Evolutionary conservation across 2,888 invertebrate species (phyloP), one percentile per base, ranked within the genome.

Genomic region (Gandaritis pyraliata): DNA sequence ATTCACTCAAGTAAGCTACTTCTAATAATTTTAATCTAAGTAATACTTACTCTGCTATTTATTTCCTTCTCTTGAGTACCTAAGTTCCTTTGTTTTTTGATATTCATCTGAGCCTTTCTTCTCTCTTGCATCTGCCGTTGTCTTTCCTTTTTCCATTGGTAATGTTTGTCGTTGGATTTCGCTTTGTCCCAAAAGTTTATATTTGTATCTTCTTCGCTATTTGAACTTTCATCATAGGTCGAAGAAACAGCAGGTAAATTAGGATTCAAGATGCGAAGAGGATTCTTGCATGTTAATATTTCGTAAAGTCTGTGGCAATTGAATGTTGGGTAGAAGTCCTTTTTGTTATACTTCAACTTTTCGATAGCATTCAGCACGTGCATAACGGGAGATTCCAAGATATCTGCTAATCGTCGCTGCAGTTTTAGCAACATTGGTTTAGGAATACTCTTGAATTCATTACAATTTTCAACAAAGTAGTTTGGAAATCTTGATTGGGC

Each of bases 381-480:
- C 92, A 95, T 93, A 0, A 96, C 92, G 0, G 96, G 96, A 66
- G 95, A 94, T 75, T 96, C 95, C 1, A 94, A 84, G 39, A 97
- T 95, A 64, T 95, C 93, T 10, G 94, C 94, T 55, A 97, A 85
- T 53, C 93, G 93, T 70, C 94, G 93, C 78, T 96, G 96, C n/a
- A 95, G 90, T 61, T 93, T 90, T 23, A 94, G 81, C 1, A 96
- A 75, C 38, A 94, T 87, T 30, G 94, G 94, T 61, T 93, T 93
- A 0, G 95, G 95, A 62, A 95, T 94, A 70, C 94, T 94, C 78
- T 95, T 94, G 65, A 97, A 94, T 53, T 96, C 91, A 85, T 97
- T 97, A 68, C 95, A 95, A 45, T 93, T 93, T 52, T 93, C 93
- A 53, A 97, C 92, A 79, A 97, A 97, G 77, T 95, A 97, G 83